Conservation (phyloP, 2,888 invertebrate species). For the Linyphia triangularis region DNA sequence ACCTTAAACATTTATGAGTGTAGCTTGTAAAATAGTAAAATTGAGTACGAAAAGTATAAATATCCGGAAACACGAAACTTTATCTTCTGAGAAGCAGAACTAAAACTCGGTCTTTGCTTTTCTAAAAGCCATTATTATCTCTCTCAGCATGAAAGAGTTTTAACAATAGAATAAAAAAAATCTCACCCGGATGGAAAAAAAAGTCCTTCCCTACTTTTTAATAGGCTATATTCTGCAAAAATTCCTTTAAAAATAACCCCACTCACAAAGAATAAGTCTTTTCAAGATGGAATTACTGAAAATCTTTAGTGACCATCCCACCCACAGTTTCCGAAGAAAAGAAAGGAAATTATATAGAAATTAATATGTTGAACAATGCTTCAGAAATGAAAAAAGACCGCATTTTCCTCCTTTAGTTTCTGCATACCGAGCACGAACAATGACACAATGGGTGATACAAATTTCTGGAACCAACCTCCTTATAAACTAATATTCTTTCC, state of each 20-base stretch:
- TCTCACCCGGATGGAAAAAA: neutral
- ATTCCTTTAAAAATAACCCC: neutral
- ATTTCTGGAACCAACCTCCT: too few species aligned
- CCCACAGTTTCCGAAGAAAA: neutral
- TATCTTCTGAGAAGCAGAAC: too few species aligned
- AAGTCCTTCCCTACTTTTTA: neutral
- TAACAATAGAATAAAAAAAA: too few species aligned
- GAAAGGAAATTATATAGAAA: slow-evolving; percentile 5
- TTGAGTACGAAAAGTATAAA: too few species aligned
- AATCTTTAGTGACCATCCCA: neutral
- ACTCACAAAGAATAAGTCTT: neutral
- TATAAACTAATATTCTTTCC: too few species aligned
- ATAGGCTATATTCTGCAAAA: neutral
- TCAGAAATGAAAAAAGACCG: neutral
- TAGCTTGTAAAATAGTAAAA: too few species aligned
- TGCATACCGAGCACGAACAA: slow-evolving; percentile 9
- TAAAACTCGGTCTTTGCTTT: too few species aligned
- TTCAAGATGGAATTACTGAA: neutral
- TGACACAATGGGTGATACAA: neutral
- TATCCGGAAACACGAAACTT: too few species aligned
- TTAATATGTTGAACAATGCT: slow-evolving; percentile 36
- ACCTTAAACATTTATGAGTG: too few species aligned
- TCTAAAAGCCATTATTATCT: too few species aligned
- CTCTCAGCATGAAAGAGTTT: neutral
- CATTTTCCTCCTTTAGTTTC: neutral